Base-by-base conservation (phyloP, 2,888 invertebrate species). In the Lithophane ornitopus region DNA sequence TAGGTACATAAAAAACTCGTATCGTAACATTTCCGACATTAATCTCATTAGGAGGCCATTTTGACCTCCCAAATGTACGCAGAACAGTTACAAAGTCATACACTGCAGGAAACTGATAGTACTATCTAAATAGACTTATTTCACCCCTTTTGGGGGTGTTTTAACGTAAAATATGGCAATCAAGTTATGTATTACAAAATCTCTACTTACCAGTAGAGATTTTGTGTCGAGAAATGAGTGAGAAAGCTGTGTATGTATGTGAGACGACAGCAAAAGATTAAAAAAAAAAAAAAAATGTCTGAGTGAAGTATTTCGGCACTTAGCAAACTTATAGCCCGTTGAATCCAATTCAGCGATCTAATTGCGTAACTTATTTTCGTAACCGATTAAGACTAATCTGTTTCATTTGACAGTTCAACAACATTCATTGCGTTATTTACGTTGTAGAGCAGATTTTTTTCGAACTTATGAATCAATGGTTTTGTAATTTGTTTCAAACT, bases 31-130 rank as follows among this genome's bases (percentile, higher is more conserved):
- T 72, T 74, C 62, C 66, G 59, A 66, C 72, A 41, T 84, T 76
- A 71, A 81, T 69, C 71, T 79, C 78, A 74, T 83, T 81, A 78
- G 11, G 52, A 56, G 66, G 12, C 61, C 54, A 54, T 76, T 80
- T 75, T 56, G 74, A 71, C 52, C 54, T 54, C 19, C 12, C n/a
- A 58, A 71, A 71, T 65, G 70, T 54, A 26, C 58, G 28, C 19
- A 28, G 11, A 66, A 56, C 44, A 19, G 66, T 62, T 34, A 39
- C 58, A 72, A 78, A 81, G 75, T 78, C 59, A 75, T 52, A 78
- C 56, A 76, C 68, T 79, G 87, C 46, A 66, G 70, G 68, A 34
- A 74, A 78, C 80, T 81, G 88, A 86, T 87, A 82, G 62, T 59
- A 74, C 41, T 76, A 80, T 77, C 77, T 81, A 81, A 87, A 84